Percentiles rank a stretch among this genome's conserved stretches.
Evolutionary conservation across 2,113 vertebrate genomes (phyloP).

Genomic region (Mesoclemmys tuberculata): DNA sequence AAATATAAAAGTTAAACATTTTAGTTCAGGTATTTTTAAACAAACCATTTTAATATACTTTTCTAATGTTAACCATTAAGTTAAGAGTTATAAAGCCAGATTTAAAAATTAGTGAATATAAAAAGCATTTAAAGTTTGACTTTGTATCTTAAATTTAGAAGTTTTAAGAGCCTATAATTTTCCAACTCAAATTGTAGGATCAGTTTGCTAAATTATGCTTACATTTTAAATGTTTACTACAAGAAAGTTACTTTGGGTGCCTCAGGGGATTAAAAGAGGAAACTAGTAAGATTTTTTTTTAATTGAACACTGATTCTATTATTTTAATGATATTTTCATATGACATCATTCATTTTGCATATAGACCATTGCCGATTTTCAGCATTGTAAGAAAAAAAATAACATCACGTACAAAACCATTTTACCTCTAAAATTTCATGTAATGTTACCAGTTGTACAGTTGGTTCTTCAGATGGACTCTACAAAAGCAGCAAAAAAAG

Average conservation of each 20-base stretch:
- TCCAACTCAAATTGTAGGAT: neutral
- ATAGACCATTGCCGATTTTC: neutral
- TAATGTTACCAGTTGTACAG: conserved; percentile 58
- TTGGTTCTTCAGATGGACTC: conserved; percentile 38
- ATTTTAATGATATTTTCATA: neutral
- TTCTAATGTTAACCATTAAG: neutral
- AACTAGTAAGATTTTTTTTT: neutral
- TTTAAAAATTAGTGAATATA: neutral
- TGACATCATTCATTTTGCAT: neutral
- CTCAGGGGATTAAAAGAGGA: neutral
- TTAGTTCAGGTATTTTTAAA: neutral
- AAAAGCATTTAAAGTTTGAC: neutral
- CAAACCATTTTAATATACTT: neutral
- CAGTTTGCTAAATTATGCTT: neutral
- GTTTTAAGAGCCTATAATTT: neutral
- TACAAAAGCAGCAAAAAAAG: conserved; percentile 30
- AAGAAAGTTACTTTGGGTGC: accelerated
- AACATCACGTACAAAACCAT: neutral
- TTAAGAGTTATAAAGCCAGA: neutral
- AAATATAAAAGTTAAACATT: neutral
- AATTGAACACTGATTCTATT: neutral
- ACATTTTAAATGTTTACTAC: neutral
- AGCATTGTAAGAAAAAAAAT: neutral
- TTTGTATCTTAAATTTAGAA: neutral
- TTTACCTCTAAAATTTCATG: conserved; percentile 81